Evolutionary conservation across 2,113 vertebrate genomes (phyloP), one percentile per base, ranked within the genome.

Genomic region (Proterorhinus semilunaris): DNA sequence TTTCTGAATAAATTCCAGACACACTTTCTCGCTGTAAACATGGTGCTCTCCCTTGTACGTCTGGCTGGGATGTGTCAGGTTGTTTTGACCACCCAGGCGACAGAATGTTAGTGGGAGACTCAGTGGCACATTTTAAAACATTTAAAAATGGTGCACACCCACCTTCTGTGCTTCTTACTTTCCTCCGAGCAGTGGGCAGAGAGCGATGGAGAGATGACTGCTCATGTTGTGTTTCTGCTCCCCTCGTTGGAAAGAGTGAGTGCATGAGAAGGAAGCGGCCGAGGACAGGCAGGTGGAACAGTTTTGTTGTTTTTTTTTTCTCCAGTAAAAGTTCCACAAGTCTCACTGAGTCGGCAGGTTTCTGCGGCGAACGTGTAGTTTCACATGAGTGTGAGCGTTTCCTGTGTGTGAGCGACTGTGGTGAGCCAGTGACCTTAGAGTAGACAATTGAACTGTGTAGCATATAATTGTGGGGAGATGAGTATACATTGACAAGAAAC

Each of bases 51-150:
- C 17, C 62, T 17, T 48, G 43, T 65, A 61, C 66, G 36, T 80
- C 80, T 77, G 68, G 66, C 79, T 78, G 49, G 45, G 68, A 78
- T 66, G 69, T 83, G 86, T 90, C 82, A 75, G 43, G 69, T 83
- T 75, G 68, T 80, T 65, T 78, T 72, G 77, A 88, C 82, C 82
- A 81, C 77, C 62, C 69, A 75, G 66, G 77, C 83, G 47, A 82
- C 87, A 88, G 89, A 85, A 84, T 88, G 89, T 85, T 81, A 66
- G 88, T 87, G 81, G 83, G 87, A 85, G 84, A 90, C 68, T 65
- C 48, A 0, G 61, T 76, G 72, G 69, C 78, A 82, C 75, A 51
- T 58, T 58, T 55, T 63, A 75, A 68, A 80, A 59, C 54, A 27
- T 78, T 78, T 78, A 62, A 80, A 73, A 79, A 76, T 75, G n/a